Percentiles rank a stretch among this genome's conserved stretches.
phyloP scores from a whole-genome alignment of 2,113 vertebrate species.

The Cairina moschata region DNA sequence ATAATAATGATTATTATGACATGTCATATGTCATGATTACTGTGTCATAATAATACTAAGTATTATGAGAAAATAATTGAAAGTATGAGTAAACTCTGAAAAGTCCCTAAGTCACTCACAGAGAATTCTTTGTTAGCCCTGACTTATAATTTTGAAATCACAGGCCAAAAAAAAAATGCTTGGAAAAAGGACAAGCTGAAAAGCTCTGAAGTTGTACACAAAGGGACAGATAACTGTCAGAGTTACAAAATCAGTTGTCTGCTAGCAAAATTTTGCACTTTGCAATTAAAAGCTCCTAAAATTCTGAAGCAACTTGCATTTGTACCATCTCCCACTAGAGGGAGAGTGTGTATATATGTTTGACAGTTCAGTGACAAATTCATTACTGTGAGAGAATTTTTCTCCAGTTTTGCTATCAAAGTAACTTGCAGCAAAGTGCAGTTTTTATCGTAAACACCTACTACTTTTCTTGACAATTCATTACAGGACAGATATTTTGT shows the following conservation, averaged over 20 bases:
- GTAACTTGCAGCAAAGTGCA: not conserved
- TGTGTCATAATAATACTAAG: not conserved
- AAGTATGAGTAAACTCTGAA: not conserved
- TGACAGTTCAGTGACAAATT: not conserved
- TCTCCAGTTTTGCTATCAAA: not conserved
- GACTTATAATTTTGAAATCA: not conserved
- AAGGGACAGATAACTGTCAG: not conserved
- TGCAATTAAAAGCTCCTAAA: not conserved
- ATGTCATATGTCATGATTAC: not conserved
- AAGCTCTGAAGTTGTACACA: not conserved
- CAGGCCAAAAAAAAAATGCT: not conserved
- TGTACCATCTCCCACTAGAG: conserved; percentile 26
- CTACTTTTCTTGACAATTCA: not conserved
- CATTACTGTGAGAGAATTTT: not conserved
- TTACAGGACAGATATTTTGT: not conserved
- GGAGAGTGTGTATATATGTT: not conserved
- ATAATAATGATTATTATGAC: not conserved
- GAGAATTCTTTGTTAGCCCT: not conserved
- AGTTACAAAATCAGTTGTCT: not conserved
- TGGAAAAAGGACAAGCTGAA: not conserved
- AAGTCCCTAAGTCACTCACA: not conserved
- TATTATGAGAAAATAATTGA: not conserved
- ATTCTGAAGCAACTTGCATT: not conserved
- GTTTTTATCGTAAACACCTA: not conserved
- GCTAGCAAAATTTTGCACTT: not conserved